Evolutionary conservation across 1,140 invertebrate genomes (phyloP), one percentile per base, ranked within the genome.

Genomic region (Carcinoscorpius rotundicauda): DNA sequence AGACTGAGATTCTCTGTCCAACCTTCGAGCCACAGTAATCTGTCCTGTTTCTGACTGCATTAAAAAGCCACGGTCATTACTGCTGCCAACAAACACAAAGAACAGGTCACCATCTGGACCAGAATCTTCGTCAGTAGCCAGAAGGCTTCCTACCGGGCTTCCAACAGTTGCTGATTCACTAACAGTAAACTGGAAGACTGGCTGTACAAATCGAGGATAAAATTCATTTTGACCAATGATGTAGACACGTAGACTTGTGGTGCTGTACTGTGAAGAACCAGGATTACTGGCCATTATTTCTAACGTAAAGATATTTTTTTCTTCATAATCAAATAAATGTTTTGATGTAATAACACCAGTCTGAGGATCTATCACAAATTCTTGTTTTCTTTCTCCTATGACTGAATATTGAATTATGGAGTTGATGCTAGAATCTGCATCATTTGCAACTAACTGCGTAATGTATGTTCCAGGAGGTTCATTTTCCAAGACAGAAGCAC

Each of bases 171-270:
- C 88, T 50, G 91, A 92, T 78, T 98, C 95, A 8, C 91, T 94
- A 5, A 97, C 90, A 72, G 91, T 87, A 76, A 97, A 93, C 71
- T 91, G 87, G 73, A 97, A 97, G 1, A 90, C 87, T 1, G 90
- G 86, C 76, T 95, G 87, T 58, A 91, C 81, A 75, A 98, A 99
- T 70, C 86, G 85, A 0, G 95, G 95, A 77, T 86, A 91, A 73
- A 84, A 97, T 77, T 98, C 93, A 76, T 97, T 97, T 0, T 91
- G 85, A 0, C 93, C 91, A 0, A 86, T 88, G 6, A 98, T 84
- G 71, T 89, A 83, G 3, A 97, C 84, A 3, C 81, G 74, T 1
- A 91, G 83, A 69, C 81, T 82, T 3, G 87, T 87, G 53, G 83
- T 85, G 56, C 86, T 86, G 70, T 83, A 85, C 85, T 92, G 87